Evolutionary conservation across 2,113 vertebrate species (phyloP).

Genomic region (Periophthalmus modestus): DNA sequence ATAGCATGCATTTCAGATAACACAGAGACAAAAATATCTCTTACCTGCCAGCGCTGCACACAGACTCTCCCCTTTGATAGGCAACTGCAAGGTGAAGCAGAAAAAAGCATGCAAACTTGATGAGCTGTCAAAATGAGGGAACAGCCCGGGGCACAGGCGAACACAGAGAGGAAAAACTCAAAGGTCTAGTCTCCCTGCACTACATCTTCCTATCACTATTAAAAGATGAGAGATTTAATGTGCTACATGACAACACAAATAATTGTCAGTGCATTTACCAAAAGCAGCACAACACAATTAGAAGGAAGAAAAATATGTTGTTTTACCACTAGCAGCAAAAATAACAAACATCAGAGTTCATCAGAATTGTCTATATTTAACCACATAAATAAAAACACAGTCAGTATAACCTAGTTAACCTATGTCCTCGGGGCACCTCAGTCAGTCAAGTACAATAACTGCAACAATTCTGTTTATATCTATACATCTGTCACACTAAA

Average conservation of each 20-base stretch:
- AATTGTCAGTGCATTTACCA: slow-evolving; percentile 30
- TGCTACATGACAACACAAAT: slow-evolving; percentile 36
- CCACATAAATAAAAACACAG: slow-evolving; percentile 12
- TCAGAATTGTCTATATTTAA: neutral
- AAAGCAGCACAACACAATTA: slow-evolving; percentile 3
- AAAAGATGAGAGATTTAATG: slow-evolving; percentile 31
- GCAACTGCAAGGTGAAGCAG: slow-evolving; percentile 80
- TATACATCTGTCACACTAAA: neutral
- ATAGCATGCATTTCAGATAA: slow-evolving; percentile 22
- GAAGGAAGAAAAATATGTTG: neutral
- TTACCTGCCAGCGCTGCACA: slow-evolving; percentile 91
- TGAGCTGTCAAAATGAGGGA: slow-evolving; percentile 52
- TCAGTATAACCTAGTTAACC: slow-evolving; percentile 13
- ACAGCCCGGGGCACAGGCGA: slow-evolving; percentile 37
- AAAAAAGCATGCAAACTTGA: slow-evolving; percentile 45
- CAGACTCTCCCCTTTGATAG: slow-evolving; percentile 93
- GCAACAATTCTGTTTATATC: neutral
- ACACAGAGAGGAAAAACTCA: slow-evolving; percentile 16
- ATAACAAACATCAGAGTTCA: neutral
- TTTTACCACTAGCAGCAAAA: slow-evolving; percentile 18
- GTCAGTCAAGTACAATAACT: neutral
- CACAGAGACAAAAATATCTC: slow-evolving; percentile 52
- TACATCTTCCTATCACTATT: slow-evolving; percentile 4
- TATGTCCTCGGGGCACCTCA: neutral
- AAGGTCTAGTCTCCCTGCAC: slow-evolving; percentile 30